These are phyloP conservation scores for Timandra comae DNA, from an alignment of 2,888 invertebrate genomes.

Conservation along the genomic window DNA sequence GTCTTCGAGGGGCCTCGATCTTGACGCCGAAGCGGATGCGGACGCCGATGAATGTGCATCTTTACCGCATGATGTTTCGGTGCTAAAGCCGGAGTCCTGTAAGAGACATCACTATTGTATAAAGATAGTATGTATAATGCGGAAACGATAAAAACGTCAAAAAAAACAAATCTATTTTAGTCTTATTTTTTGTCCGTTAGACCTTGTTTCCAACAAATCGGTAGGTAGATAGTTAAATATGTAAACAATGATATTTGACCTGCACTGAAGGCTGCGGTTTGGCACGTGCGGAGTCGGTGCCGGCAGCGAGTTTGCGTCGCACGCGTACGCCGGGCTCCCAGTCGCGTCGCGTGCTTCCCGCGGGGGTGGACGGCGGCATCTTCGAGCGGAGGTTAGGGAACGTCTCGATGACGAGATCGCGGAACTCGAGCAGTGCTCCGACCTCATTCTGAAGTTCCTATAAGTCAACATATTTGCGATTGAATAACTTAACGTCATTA, in stretches of 20 bases:
- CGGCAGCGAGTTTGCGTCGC: constrained; percentile 76
- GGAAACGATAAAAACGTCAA: too few species aligned
- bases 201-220: too few species aligned
- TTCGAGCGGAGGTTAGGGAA: constrained; percentile 93
- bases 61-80: constrained; percentile 89
- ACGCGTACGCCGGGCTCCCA: constrained; percentile 90
- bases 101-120: too few species aligned
- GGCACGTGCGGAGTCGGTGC: constrained; percentile 64
- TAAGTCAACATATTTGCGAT: too few species aligned
- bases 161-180: too few species aligned
- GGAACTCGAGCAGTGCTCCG: constrained; percentile 92
- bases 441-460: constrained; percentile 95
- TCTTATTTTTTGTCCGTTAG: too few species aligned
- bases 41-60: constrained; percentile 84
- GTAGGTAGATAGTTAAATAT: too few species aligned
- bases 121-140: too few species aligned
- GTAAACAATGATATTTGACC: constrained; percentile 7
- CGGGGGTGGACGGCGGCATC: constrained; percentile 82
- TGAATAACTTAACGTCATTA: too few species aligned
- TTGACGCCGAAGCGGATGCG: constrained; percentile 74
- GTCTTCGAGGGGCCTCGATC: constrained; percentile 80
- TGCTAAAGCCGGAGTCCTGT: constrained; percentile 93
- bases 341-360: constrained; percentile 76
- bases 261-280: constrained; percentile 82
- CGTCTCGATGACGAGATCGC: constrained; percentile 95